Evolutionary conservation across 2,888 invertebrate species (phyloP).

Genomic region (Liopterus haemorrhoidalis): DNA sequence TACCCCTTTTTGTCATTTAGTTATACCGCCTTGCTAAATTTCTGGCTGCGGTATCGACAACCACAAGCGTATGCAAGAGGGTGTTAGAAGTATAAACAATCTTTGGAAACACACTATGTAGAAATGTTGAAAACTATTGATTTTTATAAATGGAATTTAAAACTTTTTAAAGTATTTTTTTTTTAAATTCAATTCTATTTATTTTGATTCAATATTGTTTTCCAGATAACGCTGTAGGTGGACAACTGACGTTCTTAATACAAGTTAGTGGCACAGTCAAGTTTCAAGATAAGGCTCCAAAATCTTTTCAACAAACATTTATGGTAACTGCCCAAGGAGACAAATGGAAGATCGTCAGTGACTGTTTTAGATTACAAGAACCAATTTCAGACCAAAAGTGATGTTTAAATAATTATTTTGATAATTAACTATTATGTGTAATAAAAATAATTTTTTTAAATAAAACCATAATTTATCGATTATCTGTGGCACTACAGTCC

Average conservation of each 20-base stretch:
- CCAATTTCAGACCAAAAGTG: conserved; percentile 33
- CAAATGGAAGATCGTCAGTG: conserved; percentile 91
- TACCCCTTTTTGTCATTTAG: no score
- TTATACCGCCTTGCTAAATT: no score
- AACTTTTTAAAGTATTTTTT: conserved; percentile 1
- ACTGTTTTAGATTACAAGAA: conserved; percentile 77
- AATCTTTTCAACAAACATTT: conserved; percentile 79
- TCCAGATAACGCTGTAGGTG: conserved; percentile 65
- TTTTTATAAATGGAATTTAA: no score
- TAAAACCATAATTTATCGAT: neutral
- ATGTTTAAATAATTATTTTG: conserved; percentile 1
- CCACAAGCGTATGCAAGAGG: no score
- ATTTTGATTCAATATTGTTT: conserved; percentile 28
- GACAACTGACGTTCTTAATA: conserved; percentile 75
- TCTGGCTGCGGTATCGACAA: no score
- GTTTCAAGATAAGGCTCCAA: conserved; percentile 55
- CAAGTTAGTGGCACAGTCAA: conserved; percentile 78
- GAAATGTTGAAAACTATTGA: no score
- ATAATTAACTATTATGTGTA: neutral
- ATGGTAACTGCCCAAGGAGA: conserved; percentile 80
- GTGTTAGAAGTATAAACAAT: neutral
- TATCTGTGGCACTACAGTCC: neutral
- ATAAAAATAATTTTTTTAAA: conserved; percentile 4
- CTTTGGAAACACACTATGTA: neutral
- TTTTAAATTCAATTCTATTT: neutral